A percentile compares a stretch with the other conserved stretches of the same genome.
Evolutionary conservation across 2,797 vertebrate species (phyloP).

Genomic region (Gambusia yucatana): DNA sequence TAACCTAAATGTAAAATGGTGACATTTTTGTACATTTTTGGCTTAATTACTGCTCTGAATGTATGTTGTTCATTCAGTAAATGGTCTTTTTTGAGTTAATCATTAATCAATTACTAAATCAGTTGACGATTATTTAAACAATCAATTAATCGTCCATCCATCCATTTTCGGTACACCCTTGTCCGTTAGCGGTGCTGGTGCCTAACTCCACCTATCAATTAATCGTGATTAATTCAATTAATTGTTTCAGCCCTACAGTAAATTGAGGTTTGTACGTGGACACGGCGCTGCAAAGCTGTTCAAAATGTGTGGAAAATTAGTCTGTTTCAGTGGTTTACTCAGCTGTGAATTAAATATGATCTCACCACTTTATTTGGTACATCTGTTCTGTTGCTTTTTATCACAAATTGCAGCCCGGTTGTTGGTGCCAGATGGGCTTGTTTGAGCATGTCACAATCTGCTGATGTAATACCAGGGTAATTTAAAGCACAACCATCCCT

Average conservation of each 20-base stretch:
- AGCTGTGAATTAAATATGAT: not conserved
- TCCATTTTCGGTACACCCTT: no score
- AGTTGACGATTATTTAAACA: no score
- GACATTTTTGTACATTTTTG: no score
- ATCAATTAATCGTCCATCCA: no score
- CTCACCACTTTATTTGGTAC: not conserved
- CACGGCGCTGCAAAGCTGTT: not conserved
- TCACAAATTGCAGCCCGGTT: not conserved
- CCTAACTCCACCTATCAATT: no score
- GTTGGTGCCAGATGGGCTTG: not conserved
- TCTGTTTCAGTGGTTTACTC: not conserved
- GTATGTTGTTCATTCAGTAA: no score
- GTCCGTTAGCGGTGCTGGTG: no score
- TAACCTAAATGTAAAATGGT: no score
- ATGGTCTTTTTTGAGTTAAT: no score
- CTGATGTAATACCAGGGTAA: not conserved
- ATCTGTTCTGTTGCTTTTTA: not conserved
- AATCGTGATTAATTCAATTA: no score
- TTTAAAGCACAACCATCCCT: not conserved
- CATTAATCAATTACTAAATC: no score
- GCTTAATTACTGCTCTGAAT: no score
- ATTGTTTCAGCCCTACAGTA: not conserved
- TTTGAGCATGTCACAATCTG: not conserved
- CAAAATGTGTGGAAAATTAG: constrained; percentile 2
- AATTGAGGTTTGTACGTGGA: constrained; percentile 4